A percentile compares a stretch with the other conserved stretches of the same genome.
Conservation (phyloP, 2,113 vertebrate genomes). For the Scytalopus superciliaris region DNA sequence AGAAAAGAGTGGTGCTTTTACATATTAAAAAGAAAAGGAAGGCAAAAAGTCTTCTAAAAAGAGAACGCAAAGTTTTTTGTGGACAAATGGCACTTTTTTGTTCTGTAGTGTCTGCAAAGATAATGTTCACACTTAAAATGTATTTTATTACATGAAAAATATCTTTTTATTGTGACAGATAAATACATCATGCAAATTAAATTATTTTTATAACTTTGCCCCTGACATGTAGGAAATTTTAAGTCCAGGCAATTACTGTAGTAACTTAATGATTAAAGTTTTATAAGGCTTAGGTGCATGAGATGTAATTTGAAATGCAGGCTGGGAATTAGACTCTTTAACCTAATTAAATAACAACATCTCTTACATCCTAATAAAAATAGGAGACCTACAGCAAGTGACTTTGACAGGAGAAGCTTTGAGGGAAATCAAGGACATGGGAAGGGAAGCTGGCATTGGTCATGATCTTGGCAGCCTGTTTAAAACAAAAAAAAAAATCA, state of each 20-base stretch:
- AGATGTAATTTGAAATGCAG: constrained; percentile 25
- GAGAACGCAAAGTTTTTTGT: background rate
- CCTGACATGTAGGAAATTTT: background rate
- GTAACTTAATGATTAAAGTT: constrained; percentile 36
- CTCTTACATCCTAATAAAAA: constrained; percentile 22
- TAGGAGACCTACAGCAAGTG: constrained; percentile 28
- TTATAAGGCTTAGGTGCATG: constrained; percentile 11
- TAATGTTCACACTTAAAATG: background rate
- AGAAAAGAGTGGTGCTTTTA: background rate
- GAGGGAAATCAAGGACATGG: background rate
- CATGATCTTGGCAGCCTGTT: background rate
- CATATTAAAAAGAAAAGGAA: background rate
- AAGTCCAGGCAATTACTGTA: constrained; percentile 12
- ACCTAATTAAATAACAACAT: constrained; percentile 59
- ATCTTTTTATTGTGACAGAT: background rate
- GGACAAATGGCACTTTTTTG: background rate
- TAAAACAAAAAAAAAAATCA: background rate
- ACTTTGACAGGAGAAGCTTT: constrained; percentile 8
- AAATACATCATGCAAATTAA: background rate
- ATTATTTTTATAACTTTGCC: background rate
- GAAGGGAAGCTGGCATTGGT: background rate
- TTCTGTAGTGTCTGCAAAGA: background rate
- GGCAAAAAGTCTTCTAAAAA: background rate
- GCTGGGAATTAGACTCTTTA: constrained; percentile 51
- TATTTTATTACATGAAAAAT: background rate